Evolutionary conservation across 2,797 vertebrate species (phyloP).

Genomic region (Tarsius wallacei): DNA sequence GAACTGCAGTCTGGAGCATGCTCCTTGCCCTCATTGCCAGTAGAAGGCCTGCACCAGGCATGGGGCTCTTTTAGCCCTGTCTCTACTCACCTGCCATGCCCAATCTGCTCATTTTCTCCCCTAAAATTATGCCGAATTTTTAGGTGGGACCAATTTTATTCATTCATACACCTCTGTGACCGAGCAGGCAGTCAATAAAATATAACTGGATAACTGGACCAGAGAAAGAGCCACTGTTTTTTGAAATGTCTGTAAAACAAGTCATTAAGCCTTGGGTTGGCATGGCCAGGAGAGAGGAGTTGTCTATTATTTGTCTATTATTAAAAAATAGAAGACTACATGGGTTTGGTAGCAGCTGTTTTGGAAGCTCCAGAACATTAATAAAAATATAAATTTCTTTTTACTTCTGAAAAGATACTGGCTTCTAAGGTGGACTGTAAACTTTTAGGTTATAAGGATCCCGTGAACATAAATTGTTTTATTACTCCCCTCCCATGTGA

Average conservation of each 20-base stretch:
- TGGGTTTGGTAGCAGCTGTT: neutral
- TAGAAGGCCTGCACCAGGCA: neutral
- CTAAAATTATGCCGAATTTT: slow-evolving; percentile 36
- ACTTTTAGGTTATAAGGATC: neutral
- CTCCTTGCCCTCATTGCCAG: neutral
- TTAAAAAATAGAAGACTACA: neutral
- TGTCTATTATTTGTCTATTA: neutral
- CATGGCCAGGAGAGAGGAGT: neutral
- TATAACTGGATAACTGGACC: neutral
- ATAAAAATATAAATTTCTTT: slow-evolving; percentile 41
- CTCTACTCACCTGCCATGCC: neutral
- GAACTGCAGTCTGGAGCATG: neutral
- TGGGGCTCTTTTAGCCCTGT: neutral
- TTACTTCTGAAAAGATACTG: slow-evolving; percentile 14
- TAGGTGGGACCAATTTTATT: slow-evolving; percentile 34
- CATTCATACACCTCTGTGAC: neutral
- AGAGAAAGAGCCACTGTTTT: neutral
- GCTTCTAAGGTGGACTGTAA: neutral
- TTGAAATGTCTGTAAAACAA: slow-evolving; percentile 2
- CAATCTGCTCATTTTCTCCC: neutral
- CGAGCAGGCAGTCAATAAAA: neutral
- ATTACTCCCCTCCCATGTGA: neutral
- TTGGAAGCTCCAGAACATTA: neutral
- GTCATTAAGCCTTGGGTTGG: neutral
- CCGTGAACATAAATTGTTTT: neutral